phyloP scores from a whole-genome alignment of 2,113 vertebrate genomes.

The Dryoscopus gambensis region DNA sequence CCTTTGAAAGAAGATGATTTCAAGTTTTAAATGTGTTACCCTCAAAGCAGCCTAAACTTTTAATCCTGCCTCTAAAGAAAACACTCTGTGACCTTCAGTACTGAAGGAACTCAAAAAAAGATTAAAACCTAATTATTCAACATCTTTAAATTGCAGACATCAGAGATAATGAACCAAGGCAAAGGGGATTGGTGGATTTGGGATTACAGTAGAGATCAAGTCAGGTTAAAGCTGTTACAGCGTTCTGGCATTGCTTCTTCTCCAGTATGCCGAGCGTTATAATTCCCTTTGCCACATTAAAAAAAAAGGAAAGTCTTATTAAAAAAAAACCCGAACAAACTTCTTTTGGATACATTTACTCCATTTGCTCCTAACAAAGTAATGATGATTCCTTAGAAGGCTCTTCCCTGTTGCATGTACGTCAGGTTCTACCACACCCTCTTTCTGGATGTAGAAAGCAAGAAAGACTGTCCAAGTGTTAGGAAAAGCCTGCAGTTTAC shows the following conservation, averaged over 20 bases:
- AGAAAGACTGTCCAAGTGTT: not conserved
- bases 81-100: conserved; percentile 20
- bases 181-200: conserved; percentile 66
- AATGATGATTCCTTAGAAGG: not conserved
- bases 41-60: not conserved
- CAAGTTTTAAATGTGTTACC: not conserved
- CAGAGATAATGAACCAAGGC: conserved; percentile 64
- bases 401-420: not conserved
- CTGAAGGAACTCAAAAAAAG: conserved; percentile 20
- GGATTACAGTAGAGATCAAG: conserved; percentile 65
- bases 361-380: not conserved
- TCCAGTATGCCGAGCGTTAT: not conserved
- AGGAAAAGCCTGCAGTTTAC: not conserved
- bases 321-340: not conserved
- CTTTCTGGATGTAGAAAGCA: not conserved
- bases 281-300: not conserved
- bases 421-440: not conserved
- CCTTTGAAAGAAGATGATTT: not conserved
- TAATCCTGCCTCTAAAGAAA: not conserved
- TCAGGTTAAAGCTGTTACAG: conserved; percentile 55
- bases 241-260: not conserved
- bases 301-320: not conserved
- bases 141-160: conserved; percentile 57
- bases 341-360: not conserved
- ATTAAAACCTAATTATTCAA: conserved; percentile 48